Conservation (phyloP, 2,113 vertebrate species). For the Ophthalmolycus amberensis region DNA sequence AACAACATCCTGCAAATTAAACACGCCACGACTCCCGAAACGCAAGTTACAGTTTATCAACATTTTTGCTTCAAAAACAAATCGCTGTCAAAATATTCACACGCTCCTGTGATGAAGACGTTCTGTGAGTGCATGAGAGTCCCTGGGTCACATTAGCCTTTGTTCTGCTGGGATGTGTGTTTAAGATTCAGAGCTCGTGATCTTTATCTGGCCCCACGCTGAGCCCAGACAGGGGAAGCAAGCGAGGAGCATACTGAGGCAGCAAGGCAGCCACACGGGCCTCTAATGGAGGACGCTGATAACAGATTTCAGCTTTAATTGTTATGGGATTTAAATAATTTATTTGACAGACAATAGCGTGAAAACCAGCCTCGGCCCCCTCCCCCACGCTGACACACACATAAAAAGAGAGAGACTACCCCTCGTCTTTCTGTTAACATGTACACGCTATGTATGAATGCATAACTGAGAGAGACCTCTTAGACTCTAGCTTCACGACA, state of each 20-base stretch:
- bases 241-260: slow-evolving; percentile 35
- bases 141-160: slow-evolving; percentile 57
- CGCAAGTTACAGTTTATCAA: not conserved
- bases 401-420: not conserved
- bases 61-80: slow-evolving; percentile 30
- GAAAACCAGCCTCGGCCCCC: slow-evolving; percentile 52
- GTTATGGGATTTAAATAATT: slow-evolving; percentile 85
- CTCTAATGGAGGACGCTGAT: slow-evolving; percentile 74
- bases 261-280: slow-evolving; percentile 44
- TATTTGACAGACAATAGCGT: slow-evolving; percentile 76
- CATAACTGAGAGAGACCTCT: not conserved
- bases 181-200: slow-evolving; percentile 74
- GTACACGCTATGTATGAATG: slow-evolving; percentile 2
- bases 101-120: slow-evolving; percentile 39
- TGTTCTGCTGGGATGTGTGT: slow-evolving; percentile 73
- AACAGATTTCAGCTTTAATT: slow-evolving; percentile 82
- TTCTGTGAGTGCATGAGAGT: slow-evolving; percentile 5
- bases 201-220: slow-evolving; percentile 63
- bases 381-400: slow-evolving; percentile 43
- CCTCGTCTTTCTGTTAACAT: slow-evolving; percentile 22
- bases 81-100: slow-evolving; percentile 10
- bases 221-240: slow-evolving; percentile 30
- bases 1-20: slow-evolving; percentile 18
- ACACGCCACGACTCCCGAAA: not conserved
- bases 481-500: not conserved